These are phyloP conservation scores for Elmis aenea DNA, from an alignment of 2,888 invertebrate species.

Conservation along the genomic window DNA sequence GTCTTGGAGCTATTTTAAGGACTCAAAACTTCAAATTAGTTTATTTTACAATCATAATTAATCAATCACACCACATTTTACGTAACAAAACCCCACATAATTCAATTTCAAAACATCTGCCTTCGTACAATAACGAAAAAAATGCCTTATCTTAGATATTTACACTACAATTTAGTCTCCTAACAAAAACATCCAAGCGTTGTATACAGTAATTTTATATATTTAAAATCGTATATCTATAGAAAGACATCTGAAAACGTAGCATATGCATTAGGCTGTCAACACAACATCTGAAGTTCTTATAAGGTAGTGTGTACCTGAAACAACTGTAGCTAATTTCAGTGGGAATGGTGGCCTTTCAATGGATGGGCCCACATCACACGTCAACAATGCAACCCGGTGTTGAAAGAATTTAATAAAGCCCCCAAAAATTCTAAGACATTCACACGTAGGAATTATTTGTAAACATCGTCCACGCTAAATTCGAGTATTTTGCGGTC, in stretches of 20 bases:
- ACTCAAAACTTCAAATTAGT: too few species aligned
- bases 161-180: slow-evolving; percentile 39
- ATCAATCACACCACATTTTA: too few species aligned
- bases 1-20: too few species aligned
- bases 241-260: slow-evolving; percentile 35
- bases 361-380: slow-evolving; percentile 32
- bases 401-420: slow-evolving; percentile 33
- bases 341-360: slow-evolving; percentile 26
- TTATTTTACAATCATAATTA: too few species aligned
- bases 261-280: slow-evolving; percentile 35
- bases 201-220: slow-evolving; percentile 42
- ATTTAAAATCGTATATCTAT: slow-evolving; percentile 36
- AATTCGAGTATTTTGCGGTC: slow-evolving; percentile 18
- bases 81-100: slow-evolving; percentile 7
- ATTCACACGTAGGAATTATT: slow-evolving; percentile 15
- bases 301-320: slow-evolving; percentile 30
- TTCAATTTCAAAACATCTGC: slow-evolving; percentile 22
- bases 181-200: slow-evolving; percentile 28
- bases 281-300: slow-evolving; percentile 31
- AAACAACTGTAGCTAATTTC: slow-evolving; percentile 44
- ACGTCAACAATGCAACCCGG: slow-evolving; percentile 11
- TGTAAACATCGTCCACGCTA: slow-evolving; percentile 14
- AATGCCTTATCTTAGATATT: slow-evolving; percentile 30
- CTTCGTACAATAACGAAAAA: slow-evolving; percentile 16
- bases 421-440: slow-evolving; percentile 22